Percentiles rank a stretch among this genome's conserved stretches.
Evolutionary conservation across 92 coral and sea anemone species (phyloP).

Genomic region (Plumapathes pennacea): DNA sequence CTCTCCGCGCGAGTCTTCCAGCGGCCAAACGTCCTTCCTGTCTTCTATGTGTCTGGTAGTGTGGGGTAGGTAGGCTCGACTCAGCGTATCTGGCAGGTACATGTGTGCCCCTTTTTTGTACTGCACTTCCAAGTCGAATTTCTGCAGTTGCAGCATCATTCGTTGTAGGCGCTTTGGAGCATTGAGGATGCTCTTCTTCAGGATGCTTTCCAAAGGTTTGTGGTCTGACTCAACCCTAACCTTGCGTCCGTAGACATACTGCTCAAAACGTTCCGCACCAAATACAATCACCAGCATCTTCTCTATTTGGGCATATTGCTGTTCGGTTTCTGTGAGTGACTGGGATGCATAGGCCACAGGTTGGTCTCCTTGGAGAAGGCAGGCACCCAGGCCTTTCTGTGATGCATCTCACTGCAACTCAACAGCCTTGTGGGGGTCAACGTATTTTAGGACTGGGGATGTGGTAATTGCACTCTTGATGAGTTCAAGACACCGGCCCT

Average conservation of each 20-base stretch:
- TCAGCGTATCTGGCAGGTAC: constrained; percentile 11
- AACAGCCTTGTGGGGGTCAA: constrained; percentile 6
- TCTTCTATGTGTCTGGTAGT: not conserved
- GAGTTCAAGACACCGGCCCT: constrained; percentile 3
- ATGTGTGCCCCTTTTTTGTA: constrained; percentile 5
- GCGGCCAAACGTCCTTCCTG: not conserved
- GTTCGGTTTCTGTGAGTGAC: constrained; percentile 12
- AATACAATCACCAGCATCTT: constrained; percentile 4
- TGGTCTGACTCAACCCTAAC: constrained; percentile 14
- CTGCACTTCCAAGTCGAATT: constrained; percentile 6
- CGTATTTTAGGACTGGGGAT: constrained; percentile 16
- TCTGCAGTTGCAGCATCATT: constrained; percentile 1
- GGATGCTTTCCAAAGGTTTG: constrained; percentile 18
- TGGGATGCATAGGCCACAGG: constrained; percentile 21
- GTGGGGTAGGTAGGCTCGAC: constrained; percentile 3
- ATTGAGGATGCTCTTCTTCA: constrained; percentile 5
- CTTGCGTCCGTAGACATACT: constrained; percentile 2
- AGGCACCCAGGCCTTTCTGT: constrained; percentile 8
- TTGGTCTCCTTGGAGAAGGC: constrained; percentile 11
- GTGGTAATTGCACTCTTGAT: constrained; percentile 15
- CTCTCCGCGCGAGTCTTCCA: too few relatives aligned
- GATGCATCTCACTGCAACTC: constrained; percentile 19
- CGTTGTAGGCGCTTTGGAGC: constrained; percentile 29
- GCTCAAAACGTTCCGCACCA: too few relatives aligned
- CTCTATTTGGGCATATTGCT: constrained; percentile 11